Evolutionary conservation across 1,140 invertebrate species (phyloP), one percentile per base, ranked within the genome.

Genomic region (Penaeus indicus): DNA sequence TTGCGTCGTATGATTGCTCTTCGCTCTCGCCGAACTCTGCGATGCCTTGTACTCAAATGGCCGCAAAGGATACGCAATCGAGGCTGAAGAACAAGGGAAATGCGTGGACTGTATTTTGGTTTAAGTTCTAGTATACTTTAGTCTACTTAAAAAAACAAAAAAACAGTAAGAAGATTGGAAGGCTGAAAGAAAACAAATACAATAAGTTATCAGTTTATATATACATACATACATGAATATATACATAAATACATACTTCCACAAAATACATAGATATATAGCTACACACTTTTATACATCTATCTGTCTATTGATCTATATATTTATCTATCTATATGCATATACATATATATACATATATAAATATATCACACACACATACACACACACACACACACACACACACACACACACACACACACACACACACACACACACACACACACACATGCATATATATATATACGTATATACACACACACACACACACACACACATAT

Each of bases 371-470:
- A 8, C 18, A 16, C 64, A 67, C 64, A n/a, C 16, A 67, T 7
- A 67, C 8, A 67, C 18, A 67, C 18, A 67, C 18, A 67, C 8
- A 69, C 38, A 84, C 18, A 72, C 32, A 61, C n/a, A 75, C 19
- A 75, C 63, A 61, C 38, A 75, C 25, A 84, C 62, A 84, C 8
- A 84, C 25, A 69, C 27, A 84, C 2, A 77, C 42, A 77, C n/a
- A 77, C 42, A 78, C 47, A 85, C 22, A 85, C 21, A 75, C 22
- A 85, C n/a, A 85, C 21, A 75, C 4, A 75, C n/a, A 38, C 11
- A 78, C 16, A 77, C 7, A 78, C 47, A 85, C 1, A 75, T 19
- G 77, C 19, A 32, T 4, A 72, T 25, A 72, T 25, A 72, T 25
- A 25, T 25, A 72, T 25, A 72, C 3, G 27, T 25, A 72, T 25